Evolutionary conservation across 2,797 vertebrate genomes (phyloP).

Genomic region (Coilia nasus): DNA sequence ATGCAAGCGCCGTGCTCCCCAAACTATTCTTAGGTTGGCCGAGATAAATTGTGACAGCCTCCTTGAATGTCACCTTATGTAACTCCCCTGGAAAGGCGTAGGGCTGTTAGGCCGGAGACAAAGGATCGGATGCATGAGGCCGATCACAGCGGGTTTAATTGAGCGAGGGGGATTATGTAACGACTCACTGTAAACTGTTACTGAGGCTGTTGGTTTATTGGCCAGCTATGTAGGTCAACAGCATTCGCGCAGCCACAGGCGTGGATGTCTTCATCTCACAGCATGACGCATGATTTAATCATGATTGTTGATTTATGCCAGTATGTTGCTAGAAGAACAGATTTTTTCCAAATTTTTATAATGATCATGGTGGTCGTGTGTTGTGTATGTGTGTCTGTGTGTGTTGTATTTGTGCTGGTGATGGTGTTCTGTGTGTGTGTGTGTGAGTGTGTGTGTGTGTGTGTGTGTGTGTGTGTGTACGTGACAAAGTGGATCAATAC

Average conservation of each 20-base stretch:
- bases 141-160: not conserved
- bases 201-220: not conserved
- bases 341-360: not conserved
- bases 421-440: no score
- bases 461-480: no score
- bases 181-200: not conserved
- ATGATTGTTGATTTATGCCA: not conserved
- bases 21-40: not conserved
- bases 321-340: not conserved
- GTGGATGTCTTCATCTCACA: not conserved
- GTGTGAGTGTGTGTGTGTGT: no score
- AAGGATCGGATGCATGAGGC: not conserved
- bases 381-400: no score
- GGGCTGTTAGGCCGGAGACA: not conserved
- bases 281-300: not conserved
- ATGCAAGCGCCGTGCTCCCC: not conserved
- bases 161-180: not conserved
- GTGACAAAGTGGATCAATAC: not conserved
- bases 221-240: not conserved
- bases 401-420: no score
- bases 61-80: conserved; percentile 1
- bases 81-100: not conserved
- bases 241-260: not conserved
- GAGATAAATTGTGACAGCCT: not conserved
- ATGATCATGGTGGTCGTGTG: no score